A percentile compares a stretch with the other conserved stretches of the same genome.
These are phyloP conservation scores for Fragariocoptes setiger DNA, from an alignment of 1,140 invertebrate species.

Conservation along the genomic window DNA sequence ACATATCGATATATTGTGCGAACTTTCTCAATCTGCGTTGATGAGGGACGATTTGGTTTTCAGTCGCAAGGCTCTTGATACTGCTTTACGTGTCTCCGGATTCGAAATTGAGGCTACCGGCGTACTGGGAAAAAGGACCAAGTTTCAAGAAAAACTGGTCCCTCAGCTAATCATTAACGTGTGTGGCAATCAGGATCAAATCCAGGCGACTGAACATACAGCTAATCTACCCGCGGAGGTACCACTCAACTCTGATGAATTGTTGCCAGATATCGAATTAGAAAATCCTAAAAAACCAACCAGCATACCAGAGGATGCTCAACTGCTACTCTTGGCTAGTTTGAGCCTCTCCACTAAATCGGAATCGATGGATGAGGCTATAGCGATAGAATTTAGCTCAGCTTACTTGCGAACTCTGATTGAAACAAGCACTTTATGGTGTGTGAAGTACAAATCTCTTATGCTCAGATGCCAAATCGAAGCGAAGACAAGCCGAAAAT, in stretches of 20 bases:
- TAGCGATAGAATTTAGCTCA: slow-evolving; percentile 39
- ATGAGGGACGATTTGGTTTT: neutral
- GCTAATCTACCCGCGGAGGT: slow-evolving; percentile 20
- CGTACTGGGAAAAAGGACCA: slow-evolving; percentile 52
- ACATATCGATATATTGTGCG: neutral
- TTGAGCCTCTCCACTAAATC: slow-evolving; percentile 31
- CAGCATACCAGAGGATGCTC: slow-evolving; percentile 32
- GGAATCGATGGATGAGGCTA: slow-evolving; percentile 37
- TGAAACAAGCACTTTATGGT: slow-evolving; percentile 21
- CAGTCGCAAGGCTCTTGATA: slow-evolving; percentile 26
- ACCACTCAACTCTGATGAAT: slow-evolving; percentile 43
- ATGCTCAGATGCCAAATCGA: slow-evolving; percentile 41
- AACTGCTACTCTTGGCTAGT: slow-evolving; percentile 35
- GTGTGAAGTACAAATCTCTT: slow-evolving; percentile 30
- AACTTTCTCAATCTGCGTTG: neutral
- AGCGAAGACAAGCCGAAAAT: slow-evolving; percentile 32
- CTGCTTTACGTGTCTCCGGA: slow-evolving; percentile 25
- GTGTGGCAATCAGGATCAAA: slow-evolving; percentile 2
- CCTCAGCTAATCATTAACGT: slow-evolving; percentile 37
- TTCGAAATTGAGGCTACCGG: slow-evolving; percentile 33
- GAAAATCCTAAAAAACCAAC: slow-evolving; percentile 23
- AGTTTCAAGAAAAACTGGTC: slow-evolving; percentile 42
- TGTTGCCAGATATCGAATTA: slow-evolving; percentile 32
- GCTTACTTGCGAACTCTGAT: slow-evolving; percentile 26
- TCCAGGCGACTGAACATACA: neutral